Conservation (phyloP, 2,888 invertebrate species). For the Serripes groenlandicus region DNA sequence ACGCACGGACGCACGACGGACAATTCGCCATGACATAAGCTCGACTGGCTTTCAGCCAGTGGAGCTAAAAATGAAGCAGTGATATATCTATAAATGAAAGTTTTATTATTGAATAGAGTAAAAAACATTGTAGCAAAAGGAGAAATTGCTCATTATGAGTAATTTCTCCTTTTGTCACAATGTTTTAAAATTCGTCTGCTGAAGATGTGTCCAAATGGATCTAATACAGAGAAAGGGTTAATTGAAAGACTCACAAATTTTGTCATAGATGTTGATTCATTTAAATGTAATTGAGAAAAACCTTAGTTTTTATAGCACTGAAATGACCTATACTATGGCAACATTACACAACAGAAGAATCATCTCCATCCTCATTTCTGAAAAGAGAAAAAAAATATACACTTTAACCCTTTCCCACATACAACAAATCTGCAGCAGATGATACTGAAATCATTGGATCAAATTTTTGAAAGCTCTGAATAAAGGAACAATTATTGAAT, state of each 20-base stretch:
- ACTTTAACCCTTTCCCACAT: background rate
- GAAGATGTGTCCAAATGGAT: no score
- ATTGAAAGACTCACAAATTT: background rate
- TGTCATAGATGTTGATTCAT: no score
- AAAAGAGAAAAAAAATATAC: background rate
- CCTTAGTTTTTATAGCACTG: no score
- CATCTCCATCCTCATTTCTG: slow-evolving; percentile 54
- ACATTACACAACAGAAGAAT: slow-evolving; percentile 48
- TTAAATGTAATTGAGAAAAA: no score
- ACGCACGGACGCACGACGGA: background rate
- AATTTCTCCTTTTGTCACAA: background rate
- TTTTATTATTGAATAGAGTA: background rate
- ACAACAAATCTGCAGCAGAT: background rate
- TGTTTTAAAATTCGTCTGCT: no score
- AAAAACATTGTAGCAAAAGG: background rate
- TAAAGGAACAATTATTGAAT: background rate
- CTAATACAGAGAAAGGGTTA: background rate
- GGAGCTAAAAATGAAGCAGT: background rate
- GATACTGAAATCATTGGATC: background rate
- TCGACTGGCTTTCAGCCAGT: background rate
- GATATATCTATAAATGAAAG: background rate
- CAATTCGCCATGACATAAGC: background rate
- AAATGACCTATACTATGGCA: slow-evolving; percentile 30
- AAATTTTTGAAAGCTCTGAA: background rate
- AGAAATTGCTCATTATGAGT: background rate